These are phyloP conservation scores for Drosophila hydei DNA, from an alignment of 1,140 invertebrate species.

Conservation along the genomic window DNA sequence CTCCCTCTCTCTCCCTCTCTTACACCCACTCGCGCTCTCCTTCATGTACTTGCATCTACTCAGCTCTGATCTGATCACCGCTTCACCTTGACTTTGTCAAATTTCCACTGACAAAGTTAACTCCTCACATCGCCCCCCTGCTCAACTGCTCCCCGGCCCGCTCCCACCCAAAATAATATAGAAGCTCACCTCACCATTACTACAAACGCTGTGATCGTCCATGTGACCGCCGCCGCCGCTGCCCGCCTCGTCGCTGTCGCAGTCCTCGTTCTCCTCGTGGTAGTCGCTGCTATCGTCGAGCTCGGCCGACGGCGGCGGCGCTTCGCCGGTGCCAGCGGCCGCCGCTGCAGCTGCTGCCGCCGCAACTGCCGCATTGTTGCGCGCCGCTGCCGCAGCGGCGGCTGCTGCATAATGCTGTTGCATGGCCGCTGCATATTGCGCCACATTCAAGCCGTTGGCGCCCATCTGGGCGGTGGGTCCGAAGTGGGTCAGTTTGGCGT, in stretches of 20 bases:
- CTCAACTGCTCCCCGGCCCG: not conserved
- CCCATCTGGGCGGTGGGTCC: slow-evolving; percentile 54
- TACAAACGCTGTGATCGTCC: slow-evolving; percentile 84
- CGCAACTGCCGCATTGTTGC: slow-evolving; percentile 65
- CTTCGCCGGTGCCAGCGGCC: slow-evolving; percentile 15
- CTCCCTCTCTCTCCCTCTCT: no score
- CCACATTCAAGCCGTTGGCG: slow-evolving; percentile 74
- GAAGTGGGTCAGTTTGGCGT: slow-evolving; percentile 45
- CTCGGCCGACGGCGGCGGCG: slow-evolving; percentile 37
- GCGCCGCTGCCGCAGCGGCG: slow-evolving; percentile 67
- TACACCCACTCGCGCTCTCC: no score
- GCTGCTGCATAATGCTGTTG: slow-evolving; percentile 79
- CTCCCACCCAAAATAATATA: slow-evolving; percentile 61
- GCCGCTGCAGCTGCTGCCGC: slow-evolving; percentile 55
- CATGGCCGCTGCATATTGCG: slow-evolving; percentile 79
- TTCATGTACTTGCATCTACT: no score
- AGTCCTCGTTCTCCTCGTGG: slow-evolving; percentile 80
- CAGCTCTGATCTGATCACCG: no score
- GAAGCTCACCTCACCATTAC: slow-evolving; percentile 84
- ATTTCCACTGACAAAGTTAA: not conserved
- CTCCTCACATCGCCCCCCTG: no score
- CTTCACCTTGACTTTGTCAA: no score
- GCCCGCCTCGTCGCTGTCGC: slow-evolving; percentile 79
- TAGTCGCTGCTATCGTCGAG: slow-evolving; percentile 80
- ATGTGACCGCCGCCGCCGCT: slow-evolving; percentile 66